Conservation (phyloP, 2,888 invertebrate species). For the Drosophila setosimentum region DNA sequence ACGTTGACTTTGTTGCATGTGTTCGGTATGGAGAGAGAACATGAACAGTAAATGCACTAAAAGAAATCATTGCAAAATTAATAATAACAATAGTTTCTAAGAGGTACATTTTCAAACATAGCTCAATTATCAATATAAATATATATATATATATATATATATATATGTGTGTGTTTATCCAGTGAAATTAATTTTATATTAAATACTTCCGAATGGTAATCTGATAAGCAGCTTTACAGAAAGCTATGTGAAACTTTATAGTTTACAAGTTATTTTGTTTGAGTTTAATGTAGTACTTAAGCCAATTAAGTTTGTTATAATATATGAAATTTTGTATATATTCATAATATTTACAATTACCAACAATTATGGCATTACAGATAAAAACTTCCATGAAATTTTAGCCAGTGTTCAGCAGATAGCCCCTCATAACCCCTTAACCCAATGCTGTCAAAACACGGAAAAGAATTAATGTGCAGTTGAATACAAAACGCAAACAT, state of each 20-base stretch:
- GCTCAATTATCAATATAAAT: neutral
- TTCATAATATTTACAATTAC: neutral
- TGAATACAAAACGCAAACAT: conserved; percentile 73
- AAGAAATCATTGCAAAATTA: neutral
- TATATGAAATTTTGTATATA: neutral
- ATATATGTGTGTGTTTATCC: neutral
- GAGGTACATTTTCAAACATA: neutral
- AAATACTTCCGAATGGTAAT: neutral
- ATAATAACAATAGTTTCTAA: neutral
- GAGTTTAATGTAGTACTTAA: neutral
- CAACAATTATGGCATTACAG: neutral
- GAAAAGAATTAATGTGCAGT: conserved; percentile 64
- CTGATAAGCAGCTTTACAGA: neutral
- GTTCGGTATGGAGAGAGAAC: conserved; percentile 5
- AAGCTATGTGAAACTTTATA: neutral
- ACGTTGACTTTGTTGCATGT: conserved; percentile 55
- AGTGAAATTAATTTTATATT: neutral
- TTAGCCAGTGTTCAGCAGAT: conserved; percentile 11
- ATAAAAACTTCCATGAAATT: neutral
- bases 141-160: neutral
- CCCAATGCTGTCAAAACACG: conserved; percentile 36
- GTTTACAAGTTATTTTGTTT: neutral
- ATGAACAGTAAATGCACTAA: conserved; percentile 37
- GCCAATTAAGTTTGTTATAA: neutral
- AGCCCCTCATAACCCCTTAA: neutral